These are phyloP conservation scores for Pyralis farinalis DNA, from an alignment of 2,888 invertebrate genomes.

Conservation along the genomic window DNA sequence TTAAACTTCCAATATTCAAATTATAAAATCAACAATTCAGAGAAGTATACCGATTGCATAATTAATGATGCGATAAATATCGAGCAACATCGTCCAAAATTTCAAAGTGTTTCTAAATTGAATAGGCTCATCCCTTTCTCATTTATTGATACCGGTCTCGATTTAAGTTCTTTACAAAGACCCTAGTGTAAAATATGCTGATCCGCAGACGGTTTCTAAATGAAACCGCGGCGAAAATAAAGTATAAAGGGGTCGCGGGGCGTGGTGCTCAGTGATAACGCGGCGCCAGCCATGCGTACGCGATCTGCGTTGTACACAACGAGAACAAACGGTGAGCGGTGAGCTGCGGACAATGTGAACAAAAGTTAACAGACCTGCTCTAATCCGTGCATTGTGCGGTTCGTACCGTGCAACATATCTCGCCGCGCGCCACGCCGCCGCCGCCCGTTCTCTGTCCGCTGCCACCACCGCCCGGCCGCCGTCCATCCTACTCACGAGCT, in stretches of 20 bases:
- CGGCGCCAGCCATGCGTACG: conserved; percentile 47
- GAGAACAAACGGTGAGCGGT: conserved; percentile 33
- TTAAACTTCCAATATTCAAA: conserved; percentile 1
- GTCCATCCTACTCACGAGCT: not conserved
- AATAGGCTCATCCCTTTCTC: conserved; percentile 41
- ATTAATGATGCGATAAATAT: conserved; percentile 5
- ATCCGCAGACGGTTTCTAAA: conserved; percentile 65
- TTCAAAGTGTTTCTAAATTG: conserved; percentile 12
- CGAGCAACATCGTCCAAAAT: conserved; percentile 4
- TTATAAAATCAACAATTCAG: not conserved
- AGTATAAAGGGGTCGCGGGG: conserved; percentile 57
- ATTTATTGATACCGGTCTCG: conserved; percentile 57
- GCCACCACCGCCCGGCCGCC: conserved; percentile 11
- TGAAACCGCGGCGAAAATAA: conserved; percentile 55
- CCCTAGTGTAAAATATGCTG: conserved; percentile 64
- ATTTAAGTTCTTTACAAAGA: conserved; percentile 51
- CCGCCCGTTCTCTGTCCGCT: no score
- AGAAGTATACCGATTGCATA: conserved; percentile 8
- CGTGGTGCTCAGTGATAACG: conserved; percentile 62
- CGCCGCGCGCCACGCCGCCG: conserved; percentile 38
- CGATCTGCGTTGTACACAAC: conserved; percentile 46
- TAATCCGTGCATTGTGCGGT: conserved; percentile 29
- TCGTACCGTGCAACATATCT: conserved; percentile 7
- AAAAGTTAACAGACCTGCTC: conserved; percentile 50
- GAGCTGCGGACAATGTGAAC: conserved; percentile 48